These are phyloP conservation scores for Colletes gigas DNA, from an alignment of 1,140 invertebrate species.

Conservation along the genomic window DNA sequence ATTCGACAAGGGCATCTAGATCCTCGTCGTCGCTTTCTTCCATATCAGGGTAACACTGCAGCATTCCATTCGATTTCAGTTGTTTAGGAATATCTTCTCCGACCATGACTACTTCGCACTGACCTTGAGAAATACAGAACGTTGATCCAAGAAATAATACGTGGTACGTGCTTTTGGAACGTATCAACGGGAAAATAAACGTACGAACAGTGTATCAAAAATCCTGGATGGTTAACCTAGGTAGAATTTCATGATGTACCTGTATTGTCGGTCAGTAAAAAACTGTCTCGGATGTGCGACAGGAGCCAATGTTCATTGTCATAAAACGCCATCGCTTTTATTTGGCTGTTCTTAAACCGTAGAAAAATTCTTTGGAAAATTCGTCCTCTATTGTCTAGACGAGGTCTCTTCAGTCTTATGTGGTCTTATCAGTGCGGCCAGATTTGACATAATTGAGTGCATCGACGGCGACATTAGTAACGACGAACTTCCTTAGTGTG, in stretches of 20 bases:
- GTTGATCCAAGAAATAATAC: not conserved
- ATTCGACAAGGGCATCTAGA: conserved; percentile 84
- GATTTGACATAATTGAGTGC: too few relatives aligned
- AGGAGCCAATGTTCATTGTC: conserved; percentile 96
- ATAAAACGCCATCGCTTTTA: conserved; percentile 90
- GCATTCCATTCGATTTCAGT: conserved; percentile 79
- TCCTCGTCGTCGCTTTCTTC: conserved; percentile 90
- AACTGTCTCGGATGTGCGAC: conserved; percentile 95
- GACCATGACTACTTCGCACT: conserved; percentile 90
- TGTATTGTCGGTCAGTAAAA: conserved; percentile 97
- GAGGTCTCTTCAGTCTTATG: not conserved
- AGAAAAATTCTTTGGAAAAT: conserved; percentile 12
- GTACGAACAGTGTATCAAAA: conserved; percentile 27
- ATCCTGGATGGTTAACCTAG: conserved; percentile 30
- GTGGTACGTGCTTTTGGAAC: not conserved
- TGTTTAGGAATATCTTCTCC: conserved; percentile 87
- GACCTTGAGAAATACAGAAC: conserved; percentile 78
- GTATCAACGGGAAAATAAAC: not conserved
- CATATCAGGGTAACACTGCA: conserved; percentile 88
- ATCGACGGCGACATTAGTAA: too few relatives aligned
- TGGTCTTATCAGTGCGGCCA: not conserved
- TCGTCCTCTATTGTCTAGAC: not conserved
- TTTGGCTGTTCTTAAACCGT: not conserved
- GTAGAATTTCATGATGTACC: conserved; percentile 77
- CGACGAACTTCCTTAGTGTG: too few relatives aligned